phyloP scores from a whole-genome alignment of 1,140 invertebrate species.

The Pomacea maculata region DNA sequence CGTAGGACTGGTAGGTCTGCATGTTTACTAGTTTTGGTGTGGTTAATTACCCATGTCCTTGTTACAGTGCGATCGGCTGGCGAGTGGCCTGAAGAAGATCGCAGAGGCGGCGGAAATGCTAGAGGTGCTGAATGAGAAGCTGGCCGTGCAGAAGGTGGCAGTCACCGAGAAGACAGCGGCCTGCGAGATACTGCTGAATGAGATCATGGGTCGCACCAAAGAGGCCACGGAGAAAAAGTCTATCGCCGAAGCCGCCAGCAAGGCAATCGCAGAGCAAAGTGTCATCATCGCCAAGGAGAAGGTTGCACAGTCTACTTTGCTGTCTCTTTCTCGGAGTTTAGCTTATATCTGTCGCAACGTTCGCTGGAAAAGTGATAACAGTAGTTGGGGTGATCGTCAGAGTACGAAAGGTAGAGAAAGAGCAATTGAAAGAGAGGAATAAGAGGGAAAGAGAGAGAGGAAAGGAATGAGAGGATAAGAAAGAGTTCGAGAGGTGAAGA shows the following conservation, averaged over 20 bases:
- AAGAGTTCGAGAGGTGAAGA: too few relatives aligned
- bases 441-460: too few relatives aligned
- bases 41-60: slow-evolving; percentile 12
- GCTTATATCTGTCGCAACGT: too few relatives aligned
- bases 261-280: slow-evolving; percentile 80
- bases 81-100: slow-evolving; percentile 79
- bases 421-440: too few relatives aligned
- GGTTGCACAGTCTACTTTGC: slow-evolving; percentile 33
- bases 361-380: too few relatives aligned
- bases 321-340: background rate
- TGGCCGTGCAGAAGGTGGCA: slow-evolving; percentile 77
- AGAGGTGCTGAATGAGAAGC: slow-evolving; percentile 75
- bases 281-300: slow-evolving; percentile 80
- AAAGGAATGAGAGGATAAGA: too few relatives aligned
- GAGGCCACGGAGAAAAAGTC: slow-evolving; percentile 77
- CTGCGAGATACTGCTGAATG: slow-evolving; percentile 76
- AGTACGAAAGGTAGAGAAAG: too few relatives aligned
- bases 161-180: slow-evolving; percentile 77
- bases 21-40: background rate
- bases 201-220: slow-evolving; percentile 71
- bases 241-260: slow-evolving; percentile 76
- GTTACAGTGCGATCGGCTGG: slow-evolving; percentile 74
- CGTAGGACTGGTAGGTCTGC: too few relatives aligned
- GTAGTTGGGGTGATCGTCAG: too few relatives aligned
- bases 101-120: slow-evolving; percentile 78